A percentile compares a stretch with the other conserved stretches of the same genome.
phyloP scores from a whole-genome alignment of 2,797 vertebrate species.

The Crotalus adamanteus region DNA sequence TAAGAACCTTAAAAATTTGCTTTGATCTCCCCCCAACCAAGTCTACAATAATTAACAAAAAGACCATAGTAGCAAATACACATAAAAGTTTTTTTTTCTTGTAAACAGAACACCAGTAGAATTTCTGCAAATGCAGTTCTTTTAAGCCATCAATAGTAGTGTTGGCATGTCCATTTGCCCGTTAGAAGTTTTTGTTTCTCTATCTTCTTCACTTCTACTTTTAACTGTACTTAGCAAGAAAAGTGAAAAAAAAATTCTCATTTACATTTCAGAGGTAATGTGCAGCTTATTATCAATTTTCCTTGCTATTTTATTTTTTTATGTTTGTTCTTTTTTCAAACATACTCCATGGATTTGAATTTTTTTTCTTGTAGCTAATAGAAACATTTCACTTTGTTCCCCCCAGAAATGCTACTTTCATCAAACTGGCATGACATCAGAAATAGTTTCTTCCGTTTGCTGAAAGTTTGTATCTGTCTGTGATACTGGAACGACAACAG shows the following conservation, averaged over 20 bases:
- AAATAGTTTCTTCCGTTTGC: slow-evolving; percentile 48
- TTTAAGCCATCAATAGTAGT: slow-evolving; percentile 24
- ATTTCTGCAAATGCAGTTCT: slow-evolving; percentile 33
- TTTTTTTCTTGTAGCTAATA: slow-evolving; percentile 45
- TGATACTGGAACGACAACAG: slow-evolving; percentile 72
- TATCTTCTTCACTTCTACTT: slow-evolving; percentile 55
- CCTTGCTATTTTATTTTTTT: slow-evolving; percentile 17
- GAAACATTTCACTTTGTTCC: slow-evolving; percentile 19
- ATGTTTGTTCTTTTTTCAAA: slow-evolving; percentile 34
- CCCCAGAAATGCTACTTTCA: slow-evolving; percentile 12
- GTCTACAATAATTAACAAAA: slow-evolving; percentile 51
- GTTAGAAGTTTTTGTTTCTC: slow-evolving; percentile 50
- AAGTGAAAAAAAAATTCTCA: slow-evolving; percentile 52
- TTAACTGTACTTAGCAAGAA: slow-evolving; percentile 58
- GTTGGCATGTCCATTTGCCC: slow-evolving; percentile 47
- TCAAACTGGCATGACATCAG: slow-evolving; percentile 80
- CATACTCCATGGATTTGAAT: slow-evolving; percentile 52
- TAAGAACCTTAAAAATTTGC: slow-evolving; percentile 23
- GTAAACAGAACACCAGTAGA: slow-evolving; percentile 56
- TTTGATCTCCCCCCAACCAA: slow-evolving; percentile 28
- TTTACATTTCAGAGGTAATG: slow-evolving; percentile 49
- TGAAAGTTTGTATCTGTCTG: slow-evolving; percentile 71
- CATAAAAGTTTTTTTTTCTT: slow-evolving; percentile 45
- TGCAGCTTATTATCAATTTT: slow-evolving; percentile 48
- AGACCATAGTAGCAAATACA: slow-evolving; percentile 59